Base-by-base conservation (phyloP, 2,888 invertebrate species). In the Sinhomidia bicolor region DNA sequence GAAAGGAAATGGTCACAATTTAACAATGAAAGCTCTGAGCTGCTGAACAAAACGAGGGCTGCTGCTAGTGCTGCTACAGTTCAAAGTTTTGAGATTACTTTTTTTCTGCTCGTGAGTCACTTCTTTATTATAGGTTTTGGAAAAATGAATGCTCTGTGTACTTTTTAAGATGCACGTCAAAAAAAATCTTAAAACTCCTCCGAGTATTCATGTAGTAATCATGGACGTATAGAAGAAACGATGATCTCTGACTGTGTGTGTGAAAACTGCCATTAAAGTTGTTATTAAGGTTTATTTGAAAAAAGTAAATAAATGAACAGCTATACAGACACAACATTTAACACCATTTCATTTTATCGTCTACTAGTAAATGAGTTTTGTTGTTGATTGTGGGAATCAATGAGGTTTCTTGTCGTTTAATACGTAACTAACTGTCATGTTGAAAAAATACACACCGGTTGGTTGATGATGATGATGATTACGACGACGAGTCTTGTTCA, bases 301-400 rank as follows among this genome's bases (percentile, higher is more conserved):
- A 51, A 12, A 51, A 47, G 17, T n/a, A 10, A 51, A 4, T 51
- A 51, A 44, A 12, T 44, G 12, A 44, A 44, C n/a, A n/a, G 12
- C 9, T 44, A 44, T 12, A 12, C 44, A 44, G 44, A 12, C 12
- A 44, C 10, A 9, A n/a, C 14, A n/a, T n/a, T n/a, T 51, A 17
- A 0, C 6, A 51, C 51, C 3, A 6, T n/a, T 2, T 1, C 17
- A 17, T n/a, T 51, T 51, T 51, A n/a, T 51, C 41, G 3, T 51
- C 51, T 51, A 17, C 17, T 51, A 17, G n/a, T n/a, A n/a, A n/a
- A n/a, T n/a, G n/a, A n/a, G n/a, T 14, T 4, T 41, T n/a, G 7
- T 60, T 60, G 57, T 17, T 71, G 41, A 71, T 71, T 26, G 62
- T 62, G 62, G 62, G 62, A 62, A 62, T 29, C 26, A 62, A 62